Percentiles rank a stretch among this genome's conserved stretches.
Evolutionary conservation across 1,140 invertebrate species (phyloP).

Genomic region (Zaprionus gabonicus): DNA sequence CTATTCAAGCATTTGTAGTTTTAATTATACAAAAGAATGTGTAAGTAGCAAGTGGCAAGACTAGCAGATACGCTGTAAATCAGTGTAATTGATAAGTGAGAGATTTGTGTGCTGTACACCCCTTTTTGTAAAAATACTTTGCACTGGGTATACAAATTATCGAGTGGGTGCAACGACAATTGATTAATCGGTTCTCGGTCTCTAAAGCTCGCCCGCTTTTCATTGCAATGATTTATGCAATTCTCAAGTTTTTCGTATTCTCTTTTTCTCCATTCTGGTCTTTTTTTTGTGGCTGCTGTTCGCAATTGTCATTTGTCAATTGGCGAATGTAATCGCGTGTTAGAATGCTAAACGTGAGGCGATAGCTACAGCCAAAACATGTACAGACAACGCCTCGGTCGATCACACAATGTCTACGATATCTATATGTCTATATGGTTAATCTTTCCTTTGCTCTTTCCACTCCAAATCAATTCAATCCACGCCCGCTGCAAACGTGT

Average conservation of each 20-base stretch:
- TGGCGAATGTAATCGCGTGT: constrained; percentile 54
- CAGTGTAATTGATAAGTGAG: neutral
- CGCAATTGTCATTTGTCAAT: constrained; percentile 38
- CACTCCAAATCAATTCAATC: constrained; percentile 40
- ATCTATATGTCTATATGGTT: constrained; percentile 16
- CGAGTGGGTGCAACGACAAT: constrained; percentile 55
- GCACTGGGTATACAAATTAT: constrained; percentile 12
- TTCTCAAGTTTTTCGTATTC: constrained; percentile 1
- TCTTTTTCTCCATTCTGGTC: neutral
- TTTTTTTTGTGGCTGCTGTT: constrained; percentile 24
- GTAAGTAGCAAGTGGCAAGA: neutral
- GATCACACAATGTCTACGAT: constrained; percentile 7
- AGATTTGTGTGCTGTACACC: neutral
- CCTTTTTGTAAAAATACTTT: neutral
- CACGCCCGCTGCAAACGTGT: constrained; percentile 54
- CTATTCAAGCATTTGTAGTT: constrained; percentile 45
- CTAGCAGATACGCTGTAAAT: neutral
- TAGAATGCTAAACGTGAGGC: constrained; percentile 55
- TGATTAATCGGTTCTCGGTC: constrained; percentile 62
- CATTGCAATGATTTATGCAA: constrained; percentile 44
- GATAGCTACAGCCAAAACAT: constrained; percentile 24
- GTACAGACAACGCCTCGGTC: constrained; percentile 36
- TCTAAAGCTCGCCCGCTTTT: constrained; percentile 18
- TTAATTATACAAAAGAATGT: constrained; percentile 51
- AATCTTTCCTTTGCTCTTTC: constrained; percentile 28